Conservation (phyloP, 1,140 invertebrate species). For the Agraylea sexmaculata region DNA sequence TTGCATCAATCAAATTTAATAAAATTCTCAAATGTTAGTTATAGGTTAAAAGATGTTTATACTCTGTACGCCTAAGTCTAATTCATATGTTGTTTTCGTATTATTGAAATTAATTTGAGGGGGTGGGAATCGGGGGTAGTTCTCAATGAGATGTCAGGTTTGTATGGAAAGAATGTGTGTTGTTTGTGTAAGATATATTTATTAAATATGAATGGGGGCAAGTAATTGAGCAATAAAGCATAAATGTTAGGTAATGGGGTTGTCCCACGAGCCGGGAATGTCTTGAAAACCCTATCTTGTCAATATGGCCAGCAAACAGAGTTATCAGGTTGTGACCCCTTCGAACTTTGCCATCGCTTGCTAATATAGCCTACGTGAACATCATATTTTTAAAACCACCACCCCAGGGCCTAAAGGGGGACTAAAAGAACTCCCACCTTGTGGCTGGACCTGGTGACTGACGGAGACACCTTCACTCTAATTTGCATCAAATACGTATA, state of each 20-base stretch:
- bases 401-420: no score
- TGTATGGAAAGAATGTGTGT: not conserved
- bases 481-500: no score
- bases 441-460: no score
- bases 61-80: no score
- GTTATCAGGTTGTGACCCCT: constrained; percentile 8
- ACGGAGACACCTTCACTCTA: no score
- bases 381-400: constrained; percentile 17
- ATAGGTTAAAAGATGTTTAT: no score
- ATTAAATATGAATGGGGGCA: not conserved
- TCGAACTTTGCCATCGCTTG: constrained; percentile 19
- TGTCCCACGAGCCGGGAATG: constrained; percentile 11
- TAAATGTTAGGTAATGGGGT: not conserved
- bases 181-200: constrained; percentile 1
- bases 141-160: not conserved
- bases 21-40: no score
- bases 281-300: constrained; percentile 22
- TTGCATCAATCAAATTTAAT: no score
- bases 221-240: constrained; percentile 4
- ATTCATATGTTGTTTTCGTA: no score
- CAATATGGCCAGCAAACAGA: constrained; percentile 15
- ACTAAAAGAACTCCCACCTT: no score
- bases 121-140: not conserved
- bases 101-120: no score
- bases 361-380: constrained; percentile 21